Evolutionary conservation across 2,888 invertebrate genomes (phyloP), one percentile per base, ranked within the genome.

Genomic region (Thereva nobilitata): DNA sequence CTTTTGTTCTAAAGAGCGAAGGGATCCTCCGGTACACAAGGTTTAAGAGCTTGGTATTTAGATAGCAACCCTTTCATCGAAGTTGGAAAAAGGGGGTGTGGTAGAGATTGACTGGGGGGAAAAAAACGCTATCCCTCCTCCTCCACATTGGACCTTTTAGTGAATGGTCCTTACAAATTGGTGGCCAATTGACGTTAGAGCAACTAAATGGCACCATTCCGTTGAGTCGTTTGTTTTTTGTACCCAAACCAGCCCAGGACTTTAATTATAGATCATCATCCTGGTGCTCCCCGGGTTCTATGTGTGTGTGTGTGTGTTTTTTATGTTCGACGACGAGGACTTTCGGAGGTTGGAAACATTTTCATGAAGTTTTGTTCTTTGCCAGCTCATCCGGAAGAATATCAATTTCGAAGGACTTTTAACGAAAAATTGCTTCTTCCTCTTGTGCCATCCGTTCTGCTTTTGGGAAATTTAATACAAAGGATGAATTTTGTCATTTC

Each of bases 321-420:
- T 44, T 44, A 44, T 52, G n/a, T 23, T 52, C 6, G 37, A 38
- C 6, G 9, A 6, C 37, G 38, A 38, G 53, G n/a, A 38, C n/a
- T 38, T 35, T 53, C 53, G 9, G 37, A 10, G 47, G 5, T 59
- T 38, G 38, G 9, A 49, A 37, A 1, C 59, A 37, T 47, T 59
- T 57, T 37, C 59, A 47, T 47, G 47, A 45, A 8, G 49, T 23
- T 59, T 23, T 50, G 4, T 50, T 40, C 40, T 50, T 61, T 61
- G 61, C 34, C 50, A 34, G 40, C 34, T 61, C 61, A 50, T n/a
- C 50, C 50, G 40, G 23, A 50, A 61, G 50, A 23, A 50, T 61
- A 50, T 61, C 61, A 61, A 61, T 55, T 55, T 55, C 55, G 61
- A 59, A 59, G 59, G 41, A 45, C 47, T 47, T 59, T 59, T 34